Base-by-base conservation (phyloP, 1,140 invertebrate species). In the Aricia agestis region DNA sequence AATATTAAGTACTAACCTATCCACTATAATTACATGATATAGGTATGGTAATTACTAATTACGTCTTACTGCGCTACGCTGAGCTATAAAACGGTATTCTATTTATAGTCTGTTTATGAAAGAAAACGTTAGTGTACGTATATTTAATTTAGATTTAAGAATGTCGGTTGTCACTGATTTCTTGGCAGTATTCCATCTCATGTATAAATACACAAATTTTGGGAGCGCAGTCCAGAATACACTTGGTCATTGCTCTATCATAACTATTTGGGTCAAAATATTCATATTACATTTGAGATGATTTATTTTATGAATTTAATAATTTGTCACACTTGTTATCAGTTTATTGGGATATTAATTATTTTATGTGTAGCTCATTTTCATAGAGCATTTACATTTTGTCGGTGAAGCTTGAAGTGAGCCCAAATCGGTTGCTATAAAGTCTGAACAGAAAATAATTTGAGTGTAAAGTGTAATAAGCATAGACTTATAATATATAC, bases 141-240 rank as follows among this genome's bases (percentile, higher is more conserved):
- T 78, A 80, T 81, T 84, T 87, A 82, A 83, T 80, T 75, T 75
- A 80, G 76, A 81, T 88, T 83, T 83, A 81, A 85, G 82, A 83
- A 88, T 83, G 82, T 81, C 76, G 79, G 76, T 85, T 90, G 87
- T 90, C 85, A 83, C 81, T 85, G 84, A 83, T 86, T 82, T 89
- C 79, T 89, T 91, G 89, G 89, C 89, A 86, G 70, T 66, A 76
- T 74, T 89, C 89, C 89, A 87, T 75, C 70, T 81, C 73, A 84
- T 84, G 80, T 89, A 90, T 90, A 88, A 87, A 89, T 90, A 90
- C 80, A 87, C 81, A 78, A 87, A 88, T 85, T 86, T 88, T 85
- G 74, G 79, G 78, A 85, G 75, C 84, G 84, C 82, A 78, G 81
- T 85, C 80, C 83, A 82, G 84, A 82, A 84, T 82, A 85, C 80